These are phyloP conservation scores for Malacoraja senta DNA, from an alignment of 2,797 vertebrate species.

Conservation along the genomic window DNA sequence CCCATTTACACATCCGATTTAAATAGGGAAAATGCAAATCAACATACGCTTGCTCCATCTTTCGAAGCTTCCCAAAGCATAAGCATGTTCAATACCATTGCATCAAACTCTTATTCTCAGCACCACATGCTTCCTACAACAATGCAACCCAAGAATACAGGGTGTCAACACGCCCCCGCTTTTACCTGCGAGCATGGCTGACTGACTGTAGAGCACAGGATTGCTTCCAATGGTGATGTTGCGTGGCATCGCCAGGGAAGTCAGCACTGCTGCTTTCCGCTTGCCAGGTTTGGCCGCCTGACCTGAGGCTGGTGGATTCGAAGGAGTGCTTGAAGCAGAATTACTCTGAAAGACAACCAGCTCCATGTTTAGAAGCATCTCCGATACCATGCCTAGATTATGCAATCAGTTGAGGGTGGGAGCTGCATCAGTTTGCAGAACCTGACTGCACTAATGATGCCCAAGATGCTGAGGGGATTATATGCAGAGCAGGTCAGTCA, in stretches of 20 bases:
- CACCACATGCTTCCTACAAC: neutral
- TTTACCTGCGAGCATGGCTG: constrained; percentile 61
- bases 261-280: constrained; percentile 68
- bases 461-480: neutral
- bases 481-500: no score
- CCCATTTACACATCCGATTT: neutral
- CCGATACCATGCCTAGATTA: neutral
- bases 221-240: constrained; percentile 84
- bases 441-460: neutral
- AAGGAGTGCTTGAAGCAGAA: constrained; percentile 50
- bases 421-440: neutral
- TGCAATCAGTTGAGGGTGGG: neutral
- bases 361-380: neutral
- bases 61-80: neutral
- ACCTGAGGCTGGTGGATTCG: constrained; percentile 45
- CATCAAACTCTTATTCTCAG: neutral
- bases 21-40: neutral
- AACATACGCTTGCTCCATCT: neutral
- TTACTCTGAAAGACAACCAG: constrained; percentile 49
- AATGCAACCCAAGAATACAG: neutral
- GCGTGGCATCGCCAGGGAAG: constrained; percentile 62
- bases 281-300: constrained; percentile 64
- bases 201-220: constrained; percentile 82
- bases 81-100: neutral
- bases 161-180: no score